Percentiles rank a stretch among this genome's conserved stretches.
phyloP scores from a whole-genome alignment of 2,797 vertebrate genomes.

The Alectoris magna region DNA sequence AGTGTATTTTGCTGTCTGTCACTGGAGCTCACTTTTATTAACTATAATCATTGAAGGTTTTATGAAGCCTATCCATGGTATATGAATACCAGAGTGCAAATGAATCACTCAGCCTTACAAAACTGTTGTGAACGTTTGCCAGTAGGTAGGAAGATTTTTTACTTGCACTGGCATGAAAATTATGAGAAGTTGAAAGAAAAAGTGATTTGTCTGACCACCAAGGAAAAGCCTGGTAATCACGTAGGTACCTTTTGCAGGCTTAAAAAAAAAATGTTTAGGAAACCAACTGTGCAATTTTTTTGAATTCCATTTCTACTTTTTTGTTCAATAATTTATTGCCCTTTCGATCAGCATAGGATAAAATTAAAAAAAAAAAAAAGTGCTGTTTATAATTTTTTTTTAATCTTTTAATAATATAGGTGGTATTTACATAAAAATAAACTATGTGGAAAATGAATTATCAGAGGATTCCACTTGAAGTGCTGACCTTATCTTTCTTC shows the following conservation, averaged over 20 bases:
- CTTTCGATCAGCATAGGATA: neutral
- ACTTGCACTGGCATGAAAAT: constrained; percentile 26
- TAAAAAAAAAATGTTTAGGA: neutral
- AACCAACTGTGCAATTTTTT: neutral
- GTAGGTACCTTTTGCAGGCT: neutral
- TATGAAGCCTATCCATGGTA: constrained; percentile 61
- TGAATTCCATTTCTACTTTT: neutral
- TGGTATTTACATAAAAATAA: neutral
- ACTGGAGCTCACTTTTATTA: constrained; percentile 73
- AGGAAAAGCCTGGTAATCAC: neutral
- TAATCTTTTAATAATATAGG: neutral
- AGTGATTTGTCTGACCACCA: neutral
- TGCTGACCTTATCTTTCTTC: constrained; percentile 20
- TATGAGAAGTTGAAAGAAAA: constrained; percentile 1
- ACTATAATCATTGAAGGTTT: constrained; percentile 77
- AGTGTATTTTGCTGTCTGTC: constrained; percentile 68
- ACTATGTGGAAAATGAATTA: neutral
- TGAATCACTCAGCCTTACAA: constrained; percentile 65
- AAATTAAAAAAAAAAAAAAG: neutral
- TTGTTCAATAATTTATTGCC: neutral
- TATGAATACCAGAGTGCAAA: constrained; percentile 46
- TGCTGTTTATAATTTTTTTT: neutral
- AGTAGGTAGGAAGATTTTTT: constrained; percentile 41
- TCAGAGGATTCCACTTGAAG: neutral
- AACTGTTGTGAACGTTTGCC: constrained; percentile 34